A percentile compares a stretch with the other conserved stretches of the same genome.
phyloP scores from a whole-genome alignment of 2,113 vertebrate genomes.

The Vulpes vulpes region DNA sequence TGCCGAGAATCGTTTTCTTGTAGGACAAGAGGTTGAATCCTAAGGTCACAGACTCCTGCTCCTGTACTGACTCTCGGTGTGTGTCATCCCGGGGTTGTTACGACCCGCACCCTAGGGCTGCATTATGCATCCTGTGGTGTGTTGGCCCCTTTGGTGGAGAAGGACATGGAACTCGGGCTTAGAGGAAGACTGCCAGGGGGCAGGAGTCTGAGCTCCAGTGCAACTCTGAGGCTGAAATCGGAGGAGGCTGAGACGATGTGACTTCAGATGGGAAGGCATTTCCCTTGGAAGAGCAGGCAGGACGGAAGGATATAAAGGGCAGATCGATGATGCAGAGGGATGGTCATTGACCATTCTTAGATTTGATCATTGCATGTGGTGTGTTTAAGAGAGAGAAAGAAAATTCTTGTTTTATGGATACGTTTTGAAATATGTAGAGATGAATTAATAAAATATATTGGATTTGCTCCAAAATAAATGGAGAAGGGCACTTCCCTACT shows the following conservation, averaged over 20 bases:
- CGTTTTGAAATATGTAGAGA: background rate
- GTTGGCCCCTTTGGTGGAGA: background rate
- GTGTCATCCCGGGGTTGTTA: background rate
- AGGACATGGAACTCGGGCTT: background rate
- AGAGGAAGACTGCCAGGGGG: background rate
- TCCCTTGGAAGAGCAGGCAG: background rate
- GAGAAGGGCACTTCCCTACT: background rate
- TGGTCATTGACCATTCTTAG: background rate
- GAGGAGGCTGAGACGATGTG: rapidly evolving
- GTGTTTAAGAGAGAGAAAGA: background rate
- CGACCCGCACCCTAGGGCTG: background rate
- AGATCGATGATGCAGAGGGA: background rate
- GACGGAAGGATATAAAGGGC: background rate
- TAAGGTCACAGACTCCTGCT: no score
- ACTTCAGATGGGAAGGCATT: background rate
- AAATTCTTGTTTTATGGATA: background rate
- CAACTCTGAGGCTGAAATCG: background rate
- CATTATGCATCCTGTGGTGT: background rate
- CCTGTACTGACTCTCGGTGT: no score
- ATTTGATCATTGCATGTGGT: background rate
- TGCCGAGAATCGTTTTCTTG: background rate
- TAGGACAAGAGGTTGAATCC: background rate
- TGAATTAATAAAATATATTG: background rate
- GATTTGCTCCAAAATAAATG: constrained; percentile 40
- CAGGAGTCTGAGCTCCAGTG: background rate